Evolutionary conservation across 1,140 invertebrate species (phyloP).

Genomic region (Sinella curviseta): DNA sequence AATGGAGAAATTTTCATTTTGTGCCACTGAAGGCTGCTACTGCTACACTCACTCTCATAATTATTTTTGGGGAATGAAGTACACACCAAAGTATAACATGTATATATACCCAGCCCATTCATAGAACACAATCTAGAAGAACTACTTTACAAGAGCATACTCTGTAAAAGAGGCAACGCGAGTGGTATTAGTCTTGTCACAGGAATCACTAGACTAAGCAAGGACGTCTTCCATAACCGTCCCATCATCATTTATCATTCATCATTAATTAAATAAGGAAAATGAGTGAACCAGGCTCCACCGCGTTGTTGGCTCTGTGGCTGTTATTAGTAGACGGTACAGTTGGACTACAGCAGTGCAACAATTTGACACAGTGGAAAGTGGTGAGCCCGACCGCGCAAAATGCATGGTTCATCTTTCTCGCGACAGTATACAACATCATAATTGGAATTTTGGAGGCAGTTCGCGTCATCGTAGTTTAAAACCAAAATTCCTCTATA

Average conservation of each 20-base stretch:
- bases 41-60: too few relatives aligned
- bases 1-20: too few relatives aligned
- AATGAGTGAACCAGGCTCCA: neutral
- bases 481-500: neutral
- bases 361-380: slow-evolving; percentile 6
- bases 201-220: slow-evolving; percentile 10
- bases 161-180: neutral
- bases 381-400: neutral
- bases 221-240: slow-evolving; percentile 13
- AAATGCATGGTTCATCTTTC: slow-evolving; percentile 11
- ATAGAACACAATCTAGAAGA: too few relatives aligned
- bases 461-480: neutral
- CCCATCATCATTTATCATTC: slow-evolving; percentile 18
- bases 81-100: too few relatives aligned
- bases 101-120: too few relatives aligned
- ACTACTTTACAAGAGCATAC: too few relatives aligned
- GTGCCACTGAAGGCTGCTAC: too few relatives aligned
- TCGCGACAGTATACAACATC: slow-evolving; percentile 4
- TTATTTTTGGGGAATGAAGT: too few relatives aligned
- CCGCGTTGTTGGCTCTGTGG: neutral
- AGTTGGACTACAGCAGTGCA: neutral
- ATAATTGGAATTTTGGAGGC: neutral
- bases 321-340: neutral
- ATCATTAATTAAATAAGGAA: slow-evolving; percentile 21
- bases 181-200: slow-evolving; percentile 13